These are phyloP conservation scores for Dasysyrphus tricinctus DNA, from an alignment of 2,888 invertebrate genomes.

Conservation along the genomic window DNA sequence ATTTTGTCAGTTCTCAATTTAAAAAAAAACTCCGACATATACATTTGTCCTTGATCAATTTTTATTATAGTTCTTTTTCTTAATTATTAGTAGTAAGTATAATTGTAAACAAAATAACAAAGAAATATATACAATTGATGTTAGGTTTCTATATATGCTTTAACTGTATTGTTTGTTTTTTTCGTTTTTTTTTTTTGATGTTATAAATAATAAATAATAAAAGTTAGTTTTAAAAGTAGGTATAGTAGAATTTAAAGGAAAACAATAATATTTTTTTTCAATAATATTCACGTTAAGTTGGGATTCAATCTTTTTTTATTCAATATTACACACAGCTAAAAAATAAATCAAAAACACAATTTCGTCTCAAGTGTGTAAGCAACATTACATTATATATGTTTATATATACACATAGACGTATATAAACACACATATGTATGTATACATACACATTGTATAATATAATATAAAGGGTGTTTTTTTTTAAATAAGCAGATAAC, in stretches of 20 bases:
- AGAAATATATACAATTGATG: slow-evolving; percentile 60
- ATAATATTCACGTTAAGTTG: slow-evolving; percentile 3
- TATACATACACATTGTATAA: too few species aligned
- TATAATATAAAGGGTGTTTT: too few species aligned
- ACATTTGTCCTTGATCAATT: slow-evolving; percentile 58
- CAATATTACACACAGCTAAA: slow-evolving; percentile 26
- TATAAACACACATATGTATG: too few species aligned
- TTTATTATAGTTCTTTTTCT: slow-evolving; percentile 61
- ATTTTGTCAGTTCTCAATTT: too few species aligned
- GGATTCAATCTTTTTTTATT: slow-evolving; percentile 26
- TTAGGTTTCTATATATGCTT: slow-evolving; percentile 31
- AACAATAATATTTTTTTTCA: background rate
- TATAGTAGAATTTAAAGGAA: slow-evolving; percentile 3
- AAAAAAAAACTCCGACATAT: background rate
- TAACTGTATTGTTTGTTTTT: slow-evolving; percentile 5
- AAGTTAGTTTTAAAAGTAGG: slow-evolving; percentile 32
- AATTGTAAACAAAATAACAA: slow-evolving; percentile 63
- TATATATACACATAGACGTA: background rate
- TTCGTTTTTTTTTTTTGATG: background rate
- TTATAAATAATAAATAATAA: slow-evolving; percentile 58
- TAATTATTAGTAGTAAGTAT: slow-evolving; percentile 53
- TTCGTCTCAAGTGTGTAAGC: slow-evolving; percentile 10
- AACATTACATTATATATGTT: slow-evolving; percentile 6
- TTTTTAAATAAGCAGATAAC: too few species aligned
- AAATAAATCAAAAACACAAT: slow-evolving; percentile 26